Evolutionary conservation across 2,888 invertebrate genomes (phyloP).

Genomic region (Cistogaster globosa): DNA sequence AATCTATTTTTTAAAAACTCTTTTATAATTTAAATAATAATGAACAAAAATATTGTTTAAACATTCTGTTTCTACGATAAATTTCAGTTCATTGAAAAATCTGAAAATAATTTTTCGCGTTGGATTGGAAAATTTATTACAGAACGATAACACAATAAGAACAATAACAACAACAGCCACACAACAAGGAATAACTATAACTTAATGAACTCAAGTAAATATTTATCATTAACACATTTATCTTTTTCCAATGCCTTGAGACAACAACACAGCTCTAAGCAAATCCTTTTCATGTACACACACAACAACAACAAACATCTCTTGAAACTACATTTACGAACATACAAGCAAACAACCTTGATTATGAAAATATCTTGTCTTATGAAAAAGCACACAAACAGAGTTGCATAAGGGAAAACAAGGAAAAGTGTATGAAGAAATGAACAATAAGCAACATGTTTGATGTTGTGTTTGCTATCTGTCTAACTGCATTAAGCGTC

Average conservation of each 20-base stretch:
- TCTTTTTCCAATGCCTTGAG: conserved; percentile 51
- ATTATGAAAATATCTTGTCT: conserved; percentile 22
- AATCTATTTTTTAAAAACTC: neutral
- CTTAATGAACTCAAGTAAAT: conserved; percentile 67
- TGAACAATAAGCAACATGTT: conserved; percentile 19
- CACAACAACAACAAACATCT: neutral
- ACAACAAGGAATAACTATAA: conserved; percentile 33
- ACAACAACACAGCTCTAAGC: conserved; percentile 27
- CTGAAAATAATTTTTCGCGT: conserved; percentile 25
- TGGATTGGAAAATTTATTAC: conserved; percentile 48
- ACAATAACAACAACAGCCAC: conserved; percentile 6
- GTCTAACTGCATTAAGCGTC: neutral
- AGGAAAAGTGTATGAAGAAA: neutral
- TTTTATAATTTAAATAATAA: neutral
- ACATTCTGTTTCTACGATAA: neutral
- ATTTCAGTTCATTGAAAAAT: conserved; percentile 32
- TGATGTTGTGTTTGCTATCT: neutral
- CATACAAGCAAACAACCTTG: conserved; percentile 39
- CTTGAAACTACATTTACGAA: conserved; percentile 9
- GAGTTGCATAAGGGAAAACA: neutral
- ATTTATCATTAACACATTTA: conserved; percentile 70
- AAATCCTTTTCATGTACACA: conserved; percentile 14
- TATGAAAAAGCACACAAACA: neutral
- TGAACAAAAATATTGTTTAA: neutral
- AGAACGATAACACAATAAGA: conserved; percentile 37